phyloP scores from a whole-genome alignment of 2,888 invertebrate species.

The Caenorhabditis becei region DNA sequence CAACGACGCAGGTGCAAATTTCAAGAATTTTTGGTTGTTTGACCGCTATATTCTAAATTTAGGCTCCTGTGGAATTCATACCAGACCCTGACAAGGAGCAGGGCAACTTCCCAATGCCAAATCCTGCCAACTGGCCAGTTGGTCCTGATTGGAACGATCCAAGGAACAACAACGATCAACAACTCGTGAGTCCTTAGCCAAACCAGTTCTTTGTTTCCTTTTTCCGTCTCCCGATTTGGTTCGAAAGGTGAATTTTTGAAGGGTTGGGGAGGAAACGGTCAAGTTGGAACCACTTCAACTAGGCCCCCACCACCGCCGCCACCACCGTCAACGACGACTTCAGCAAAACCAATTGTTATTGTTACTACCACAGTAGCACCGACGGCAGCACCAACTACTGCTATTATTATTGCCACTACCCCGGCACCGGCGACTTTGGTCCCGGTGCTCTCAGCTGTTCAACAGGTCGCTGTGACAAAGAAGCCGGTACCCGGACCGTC shows the following conservation, averaged over 20 bases:
- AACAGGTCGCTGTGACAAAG: slow-evolving; percentile 26
- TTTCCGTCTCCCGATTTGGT: too few relatives aligned
- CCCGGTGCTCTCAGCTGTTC: slow-evolving; percentile 17
- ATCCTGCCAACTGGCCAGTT: slow-evolving; percentile 65
- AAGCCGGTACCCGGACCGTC: slow-evolving; percentile 18
- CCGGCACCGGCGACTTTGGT: too few relatives aligned
- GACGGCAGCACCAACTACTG: not conserved
- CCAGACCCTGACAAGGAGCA: slow-evolving; percentile 65
- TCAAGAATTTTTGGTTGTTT: not conserved
- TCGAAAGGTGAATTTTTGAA: slow-evolving; percentile 21
- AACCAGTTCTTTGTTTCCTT: not conserved
- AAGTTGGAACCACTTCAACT: slow-evolving; percentile 38
- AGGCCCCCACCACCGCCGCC: slow-evolving; percentile 13
- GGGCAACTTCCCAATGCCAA: slow-evolving; percentile 65
- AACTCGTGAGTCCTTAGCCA: slow-evolving; percentile 48
- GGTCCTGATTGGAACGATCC: slow-evolving; percentile 71
- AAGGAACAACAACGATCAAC: slow-evolving; percentile 57
- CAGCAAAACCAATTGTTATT: not conserved
- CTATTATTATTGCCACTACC: slow-evolving; percentile 2
- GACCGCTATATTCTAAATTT: not conserved
- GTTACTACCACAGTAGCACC: not conserved
- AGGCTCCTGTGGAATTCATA: slow-evolving; percentile 56
- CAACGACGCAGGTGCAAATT: slow-evolving; percentile 17
- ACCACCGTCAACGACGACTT: not conserved
- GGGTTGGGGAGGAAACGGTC: slow-evolving; percentile 63